These are phyloP conservation scores for Isurus oxyrinchus DNA, from an alignment of 2,113 vertebrate species.

Conservation along the genomic window DNA sequence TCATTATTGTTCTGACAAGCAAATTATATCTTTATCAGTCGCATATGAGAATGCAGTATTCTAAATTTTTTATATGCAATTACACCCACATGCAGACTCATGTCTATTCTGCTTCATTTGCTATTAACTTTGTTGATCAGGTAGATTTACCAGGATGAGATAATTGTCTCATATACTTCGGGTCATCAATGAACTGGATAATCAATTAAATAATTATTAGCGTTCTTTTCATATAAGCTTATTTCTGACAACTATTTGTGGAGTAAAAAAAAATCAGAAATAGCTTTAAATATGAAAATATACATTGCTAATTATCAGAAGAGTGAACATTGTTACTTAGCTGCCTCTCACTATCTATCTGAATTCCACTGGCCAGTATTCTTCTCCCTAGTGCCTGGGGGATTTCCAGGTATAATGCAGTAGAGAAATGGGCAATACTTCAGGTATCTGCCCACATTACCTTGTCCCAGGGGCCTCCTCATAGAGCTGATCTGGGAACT, in stretches of 20 bases:
- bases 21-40: slow-evolving; percentile 26
- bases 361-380: neutral
- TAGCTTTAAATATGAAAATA: neutral
- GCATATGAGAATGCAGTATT: neutral
- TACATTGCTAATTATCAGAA: neutral
- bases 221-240: neutral
- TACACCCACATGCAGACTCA: neutral
- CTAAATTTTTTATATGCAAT: neutral
- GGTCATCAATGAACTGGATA: neutral
- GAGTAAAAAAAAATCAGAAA: neutral
- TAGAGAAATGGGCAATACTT: neutral
- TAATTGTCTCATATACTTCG: neutral
- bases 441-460: neutral
- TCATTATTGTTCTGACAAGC: neutral
- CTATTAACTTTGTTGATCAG: neutral
- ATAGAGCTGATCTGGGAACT: neutral
- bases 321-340: neutral
- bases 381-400: neutral
- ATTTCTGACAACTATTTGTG: neutral
- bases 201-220: neutral
- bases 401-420: neutral
- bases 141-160: neutral
- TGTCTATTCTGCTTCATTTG: neutral
- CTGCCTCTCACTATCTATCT: neutral
- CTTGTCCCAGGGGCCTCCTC: neutral